Base-by-base conservation (phyloP, 2,113 vertebrate genomes). In the Camelus bactrianus region DNA sequence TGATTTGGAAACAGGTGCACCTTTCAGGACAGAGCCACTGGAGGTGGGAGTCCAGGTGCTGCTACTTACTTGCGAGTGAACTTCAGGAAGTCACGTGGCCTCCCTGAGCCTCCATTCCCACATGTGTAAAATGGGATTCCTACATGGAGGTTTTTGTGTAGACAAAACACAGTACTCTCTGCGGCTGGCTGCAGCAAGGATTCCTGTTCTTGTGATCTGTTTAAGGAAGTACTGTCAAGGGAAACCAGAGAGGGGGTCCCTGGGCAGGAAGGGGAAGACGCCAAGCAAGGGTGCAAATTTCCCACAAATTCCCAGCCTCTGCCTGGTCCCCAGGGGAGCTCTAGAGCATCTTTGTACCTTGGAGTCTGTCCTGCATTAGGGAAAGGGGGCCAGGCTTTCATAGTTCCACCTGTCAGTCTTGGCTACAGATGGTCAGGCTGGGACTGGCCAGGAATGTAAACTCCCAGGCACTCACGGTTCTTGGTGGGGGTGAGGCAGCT, bases 41-140 rank as follows among this genome's bases (percentile, higher is more conserved):
- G 60, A 76, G 22, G 22, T 32, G 56, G 4, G 54, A 58, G 60
- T 42, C 32, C 65, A 82, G 35, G 16, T 48, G 26, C 20, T 67
- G 19, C 48, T 22, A 50, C 5, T 48, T 35, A 35, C 32, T 12
- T 19, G 58, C 19, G 19, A 62, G 35, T 12, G 81, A 90, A 12
- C 35, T 32, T 69, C 76, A 46, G 6, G 17, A 90, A 93, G 52
- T 38, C 52, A 42, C 0, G 30, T 32, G 42, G 10, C 32, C 24
- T 35, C 38, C 22, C 35, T 20, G 13, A 46, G 11, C 50, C 52
- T 93, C 46, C 30, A 35, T 13, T 72, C 20, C 50, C 79, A 24
- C 26, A 42, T 89, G 89, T 95, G 56, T 79, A 69, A 94, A 96
- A 79, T 94, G 79, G 42, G 48, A 48, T 28, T 22, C 14, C 52